Evolutionary conservation across 2,888 invertebrate genomes (phyloP), one percentile per base, ranked within the genome.

Genomic region (Drosophila rubida): DNA sequence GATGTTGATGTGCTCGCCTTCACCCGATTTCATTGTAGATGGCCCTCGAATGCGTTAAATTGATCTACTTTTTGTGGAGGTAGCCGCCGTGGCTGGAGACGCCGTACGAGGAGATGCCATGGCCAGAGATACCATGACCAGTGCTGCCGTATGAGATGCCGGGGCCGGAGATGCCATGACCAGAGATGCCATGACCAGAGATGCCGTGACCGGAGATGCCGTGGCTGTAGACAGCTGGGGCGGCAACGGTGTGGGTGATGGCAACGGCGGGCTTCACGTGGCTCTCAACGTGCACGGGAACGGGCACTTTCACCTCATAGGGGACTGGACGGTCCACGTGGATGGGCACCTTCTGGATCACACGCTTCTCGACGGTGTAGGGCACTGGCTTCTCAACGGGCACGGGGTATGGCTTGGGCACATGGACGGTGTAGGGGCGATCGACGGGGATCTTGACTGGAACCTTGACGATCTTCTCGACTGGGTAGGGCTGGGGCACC

Each of bases 241-340:
- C 71, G 83, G 80, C 57, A 81, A 80, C 68, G 42, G 84, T 82
- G 67, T 78, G 74, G 59, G 78, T 80, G 63, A 72, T 72, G 44
- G 69, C 68, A 58, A 69, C 75, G 41, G 82, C 89, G 23, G 87
- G 87, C 45, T 74, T 81, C 37, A 90, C 89, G 48, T 91, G 91
- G 72, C 88, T 89, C 69, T 91, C 88, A 35, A 90, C 78, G 69
- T 92, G 91, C 14, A 91, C 91, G 45, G 91, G 91, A 46, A 91
- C 91, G 86, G 94, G 95, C 70, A 95, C 95, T 91, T 95, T 95
- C 64, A 95, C 94, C 92, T 93, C 94, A 37, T 95, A 94, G 91
- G 95, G 94, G 19, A 95, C 94, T 80, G 94, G 93, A 78, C 94
- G 94, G 78, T 94, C 94, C 14, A 95, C 95, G 78, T 95, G 95